Conservation (phyloP, 1,140 invertebrate genomes). For the Anastrepha obliqua region DNA sequence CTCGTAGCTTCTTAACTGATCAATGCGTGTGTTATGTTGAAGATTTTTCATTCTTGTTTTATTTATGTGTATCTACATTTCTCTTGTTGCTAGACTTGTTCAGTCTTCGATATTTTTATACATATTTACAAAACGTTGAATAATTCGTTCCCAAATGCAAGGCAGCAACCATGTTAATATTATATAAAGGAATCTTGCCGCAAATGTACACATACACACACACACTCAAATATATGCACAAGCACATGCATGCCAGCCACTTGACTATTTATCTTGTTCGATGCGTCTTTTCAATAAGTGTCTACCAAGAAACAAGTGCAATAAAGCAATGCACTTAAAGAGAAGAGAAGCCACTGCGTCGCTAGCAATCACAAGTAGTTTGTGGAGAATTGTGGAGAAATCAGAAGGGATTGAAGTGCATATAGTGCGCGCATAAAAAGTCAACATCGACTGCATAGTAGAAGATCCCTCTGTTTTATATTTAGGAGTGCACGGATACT, state of each 20-base stretch:
- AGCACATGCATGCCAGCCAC: neutral
- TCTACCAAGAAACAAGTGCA: neutral
- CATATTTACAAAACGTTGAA: constrained; percentile 26
- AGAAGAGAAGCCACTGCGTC: neutral
- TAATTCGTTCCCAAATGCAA: constrained; percentile 35
- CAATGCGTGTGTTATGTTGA: constrained; percentile 12
- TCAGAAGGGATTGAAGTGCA: neutral
- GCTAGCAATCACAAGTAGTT: constrained; percentile 23
- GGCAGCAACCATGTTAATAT: neutral
- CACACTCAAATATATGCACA: neutral
- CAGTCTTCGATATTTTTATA: neutral
- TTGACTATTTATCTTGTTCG: constrained; percentile 50
- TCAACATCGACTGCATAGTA: neutral
- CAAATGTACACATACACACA: neutral
- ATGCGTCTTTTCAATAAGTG: constrained; percentile 42
- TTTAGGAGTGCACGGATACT: too few relatives aligned
- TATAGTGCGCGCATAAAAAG: neutral
- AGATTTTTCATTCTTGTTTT: neutral
- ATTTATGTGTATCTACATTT: neutral
- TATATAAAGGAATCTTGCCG: neutral
- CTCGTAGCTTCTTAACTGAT: constrained; percentile 13
- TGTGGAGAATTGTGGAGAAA: constrained; percentile 1
- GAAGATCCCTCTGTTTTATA: neutral
- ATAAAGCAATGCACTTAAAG: constrained; percentile 6
- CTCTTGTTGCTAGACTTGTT: constrained; percentile 14